Evolutionary conservation across 1,140 invertebrate species (phyloP).

Genomic region (Listronotus oregonensis): DNA sequence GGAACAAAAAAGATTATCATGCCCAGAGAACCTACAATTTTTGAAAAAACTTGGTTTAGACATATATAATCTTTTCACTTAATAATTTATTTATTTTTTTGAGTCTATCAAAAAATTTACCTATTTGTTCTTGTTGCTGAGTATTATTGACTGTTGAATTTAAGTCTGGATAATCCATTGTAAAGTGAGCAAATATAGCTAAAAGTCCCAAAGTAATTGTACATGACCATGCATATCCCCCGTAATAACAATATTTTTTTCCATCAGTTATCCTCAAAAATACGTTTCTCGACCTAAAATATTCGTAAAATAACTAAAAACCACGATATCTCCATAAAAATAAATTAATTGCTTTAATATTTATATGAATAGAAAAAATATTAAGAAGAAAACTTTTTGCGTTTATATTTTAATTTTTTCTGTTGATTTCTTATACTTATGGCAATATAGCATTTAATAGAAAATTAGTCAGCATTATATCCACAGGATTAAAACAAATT

Average conservation of each 20-base stretch:
- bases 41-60: slow-evolving; percentile 25
- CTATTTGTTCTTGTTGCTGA: slow-evolving; percentile 65
- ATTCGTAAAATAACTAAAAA: too few species aligned
- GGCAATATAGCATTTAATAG: too few species aligned
- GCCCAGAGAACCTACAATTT: slow-evolving; percentile 71
- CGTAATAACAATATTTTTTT: slow-evolving; percentile 84
- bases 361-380: too few species aligned
- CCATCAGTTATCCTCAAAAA: slow-evolving; percentile 82
- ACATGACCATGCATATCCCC: slow-evolving; percentile 76
- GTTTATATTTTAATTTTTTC: too few species aligned
- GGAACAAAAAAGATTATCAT: slow-evolving; percentile 80
- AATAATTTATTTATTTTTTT: too few species aligned
- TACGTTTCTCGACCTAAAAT: slow-evolving; percentile 75
- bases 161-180: slow-evolving; percentile 67
- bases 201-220: slow-evolving; percentile 70
- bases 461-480: too few species aligned
- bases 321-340: too few species aligned
- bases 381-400: too few species aligned
- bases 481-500: too few species aligned
- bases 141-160: slow-evolving; percentile 48
- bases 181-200: slow-evolving; percentile 79
- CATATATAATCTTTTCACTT: too few species aligned
- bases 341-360: too few species aligned
- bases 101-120: slow-evolving; percentile 52
- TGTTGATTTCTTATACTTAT: too few species aligned